Conservation (phyloP, 2,888 invertebrate genomes). For the Heteromurus nitidus region DNA sequence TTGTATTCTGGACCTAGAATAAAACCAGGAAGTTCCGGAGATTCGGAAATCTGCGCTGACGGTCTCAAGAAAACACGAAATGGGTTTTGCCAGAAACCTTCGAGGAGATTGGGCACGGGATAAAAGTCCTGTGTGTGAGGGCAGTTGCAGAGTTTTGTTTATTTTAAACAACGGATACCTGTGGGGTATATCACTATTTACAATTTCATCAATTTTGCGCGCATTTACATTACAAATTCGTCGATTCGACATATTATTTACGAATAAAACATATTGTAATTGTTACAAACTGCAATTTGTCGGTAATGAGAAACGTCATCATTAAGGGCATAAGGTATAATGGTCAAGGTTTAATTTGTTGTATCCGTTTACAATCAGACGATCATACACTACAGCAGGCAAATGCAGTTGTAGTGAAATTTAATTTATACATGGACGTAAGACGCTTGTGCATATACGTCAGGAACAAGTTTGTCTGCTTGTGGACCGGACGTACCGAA, state of each 20-base stretch:
- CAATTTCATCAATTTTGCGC: neutral
- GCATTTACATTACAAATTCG: neutral
- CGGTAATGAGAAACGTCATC: too few species aligned
- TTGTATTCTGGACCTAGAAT: slow-evolving; percentile 44
- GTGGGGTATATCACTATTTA: neutral
- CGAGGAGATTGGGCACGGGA: slow-evolving; percentile 19
- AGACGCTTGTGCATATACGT: too few species aligned
- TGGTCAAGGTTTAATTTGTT: too few species aligned
- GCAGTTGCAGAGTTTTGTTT: neutral
- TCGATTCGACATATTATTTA: neutral
- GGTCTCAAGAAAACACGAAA: slow-evolving; percentile 47
- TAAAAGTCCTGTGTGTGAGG: neutral
- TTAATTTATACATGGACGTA: too few species aligned
- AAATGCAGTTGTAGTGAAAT: too few species aligned
- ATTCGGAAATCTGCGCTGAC: slow-evolving; percentile 24
- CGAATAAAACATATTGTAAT: neutral
- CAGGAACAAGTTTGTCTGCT: neutral
- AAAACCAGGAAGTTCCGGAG: neutral
- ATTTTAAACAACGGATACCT: neutral
- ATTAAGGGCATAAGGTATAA: too few species aligned
- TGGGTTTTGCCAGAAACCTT: slow-evolving; percentile 52
- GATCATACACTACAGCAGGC: too few species aligned
- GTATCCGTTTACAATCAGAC: too few species aligned
- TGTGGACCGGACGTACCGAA: too few species aligned
- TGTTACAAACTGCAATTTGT: too few species aligned